These are phyloP conservation scores for Ammodytes marinus DNA, from an alignment of 2,113 vertebrate genomes.

Conservation along the genomic window DNA sequence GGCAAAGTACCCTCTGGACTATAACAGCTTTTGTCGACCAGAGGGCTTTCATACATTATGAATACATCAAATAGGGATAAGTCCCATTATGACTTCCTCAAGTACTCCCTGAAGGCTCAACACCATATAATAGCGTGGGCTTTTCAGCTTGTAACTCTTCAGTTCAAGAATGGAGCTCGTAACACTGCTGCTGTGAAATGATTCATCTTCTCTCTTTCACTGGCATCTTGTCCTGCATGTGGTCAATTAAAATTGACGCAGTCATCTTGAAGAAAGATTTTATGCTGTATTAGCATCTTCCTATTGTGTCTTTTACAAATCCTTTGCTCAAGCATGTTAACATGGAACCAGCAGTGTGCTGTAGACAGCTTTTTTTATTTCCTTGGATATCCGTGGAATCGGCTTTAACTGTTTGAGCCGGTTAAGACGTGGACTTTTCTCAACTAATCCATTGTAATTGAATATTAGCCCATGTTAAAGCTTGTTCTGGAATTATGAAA, in stretches of 20 bases:
- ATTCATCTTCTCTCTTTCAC: slow-evolving; percentile 48
- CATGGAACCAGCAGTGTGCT: slow-evolving; percentile 44
- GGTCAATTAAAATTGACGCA: slow-evolving; percentile 61
- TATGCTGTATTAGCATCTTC: slow-evolving; percentile 59
- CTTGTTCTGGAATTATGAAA: slow-evolving; percentile 71
- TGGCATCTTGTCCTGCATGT: slow-evolving; percentile 38
- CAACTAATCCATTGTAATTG: slow-evolving; percentile 82
- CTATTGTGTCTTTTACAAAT: slow-evolving; percentile 66
- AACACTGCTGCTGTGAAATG: slow-evolving; percentile 54
- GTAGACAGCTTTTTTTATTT: slow-evolving; percentile 28
- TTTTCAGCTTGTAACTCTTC: slow-evolving; percentile 72
- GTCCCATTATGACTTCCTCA: slow-evolving; percentile 78
- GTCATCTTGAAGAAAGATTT: slow-evolving; percentile 51
- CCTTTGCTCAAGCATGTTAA: slow-evolving; percentile 53
- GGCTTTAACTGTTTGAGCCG: slow-evolving; percentile 74
- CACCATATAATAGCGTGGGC: slow-evolving; percentile 70
- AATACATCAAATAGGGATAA: slow-evolving; percentile 78
- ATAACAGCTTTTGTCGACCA: slow-evolving; percentile 66
- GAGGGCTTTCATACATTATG: slow-evolving; percentile 76
- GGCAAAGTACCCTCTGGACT: slow-evolving; percentile 65
- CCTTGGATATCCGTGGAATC: slow-evolving; percentile 74
- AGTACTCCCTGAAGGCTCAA: slow-evolving; percentile 75
- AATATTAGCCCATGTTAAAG: slow-evolving; percentile 82
- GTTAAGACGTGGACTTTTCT: slow-evolving; percentile 73
- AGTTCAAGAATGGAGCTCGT: slow-evolving; percentile 51